Percentiles rank a stretch among this genome's conserved stretches.
phyloP scores from a whole-genome alignment of 1,140 invertebrate genomes.

The Drosophila kepulauana region DNA sequence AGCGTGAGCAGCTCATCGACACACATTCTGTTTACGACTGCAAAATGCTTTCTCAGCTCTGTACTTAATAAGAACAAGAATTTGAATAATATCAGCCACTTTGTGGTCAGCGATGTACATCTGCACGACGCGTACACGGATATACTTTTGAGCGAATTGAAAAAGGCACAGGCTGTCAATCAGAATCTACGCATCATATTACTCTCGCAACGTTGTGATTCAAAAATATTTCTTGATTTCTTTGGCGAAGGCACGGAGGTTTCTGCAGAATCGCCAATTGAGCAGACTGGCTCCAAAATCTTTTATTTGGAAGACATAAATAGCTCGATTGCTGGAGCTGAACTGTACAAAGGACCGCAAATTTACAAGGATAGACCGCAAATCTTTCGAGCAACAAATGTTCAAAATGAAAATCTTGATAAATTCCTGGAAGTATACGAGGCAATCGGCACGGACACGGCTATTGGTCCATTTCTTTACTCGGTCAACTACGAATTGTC shows the following conservation, averaged over 20 bases:
- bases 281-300: background rate
- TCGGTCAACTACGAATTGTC: constrained; percentile 89
- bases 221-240: constrained; percentile 42
- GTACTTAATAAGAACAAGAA: constrained; percentile 79
- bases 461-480: constrained; percentile 88
- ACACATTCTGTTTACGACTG: constrained; percentile 66
- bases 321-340: constrained; percentile 25
- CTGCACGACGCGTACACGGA: constrained; percentile 96
- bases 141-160: constrained; percentile 94
- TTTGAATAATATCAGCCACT: constrained; percentile 90
- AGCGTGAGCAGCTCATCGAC: constrained; percentile 53
- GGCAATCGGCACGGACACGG: constrained; percentile 77
- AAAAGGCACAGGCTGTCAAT: constrained; percentile 90
- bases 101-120: constrained; percentile 97
- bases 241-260: constrained; percentile 62
- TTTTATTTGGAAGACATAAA: constrained; percentile 58
- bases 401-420: constrained; percentile 58
- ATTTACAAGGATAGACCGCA: constrained; percentile 87
- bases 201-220: constrained; percentile 88
- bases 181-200: constrained; percentile 92
- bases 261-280: background rate
- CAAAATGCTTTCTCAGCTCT: constrained; percentile 62
- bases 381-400: constrained; percentile 40
- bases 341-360: constrained; percentile 43
- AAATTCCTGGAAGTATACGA: constrained; percentile 68